Evolutionary conservation across 2,888 invertebrate genomes (phyloP), one percentile per base, ranked within the genome.

Genomic region (Blastobasis adustella): DNA sequence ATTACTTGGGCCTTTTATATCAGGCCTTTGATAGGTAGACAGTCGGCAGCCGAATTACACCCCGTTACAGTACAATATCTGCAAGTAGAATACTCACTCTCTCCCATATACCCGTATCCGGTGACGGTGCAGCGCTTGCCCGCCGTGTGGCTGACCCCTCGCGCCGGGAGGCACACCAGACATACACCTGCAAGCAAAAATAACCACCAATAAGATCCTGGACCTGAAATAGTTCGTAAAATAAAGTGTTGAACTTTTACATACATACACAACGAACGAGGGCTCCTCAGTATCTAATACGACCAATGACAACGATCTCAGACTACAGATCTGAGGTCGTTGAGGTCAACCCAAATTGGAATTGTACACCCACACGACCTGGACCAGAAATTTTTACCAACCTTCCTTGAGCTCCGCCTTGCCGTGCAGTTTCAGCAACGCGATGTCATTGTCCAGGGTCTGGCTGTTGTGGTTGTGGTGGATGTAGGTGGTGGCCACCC

Each of bases 391-490:
- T 23, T 23, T 23, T 2, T 9, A 61, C 67, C 6, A 92, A 49
- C 96, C 96, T 76, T 96, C 96, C 59, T 95, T 93, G 5, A 96
- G 89, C 74, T 96, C 96, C 0, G 95, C 96, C 76, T 96, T 96
- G 0, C 96, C 96, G 58, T 95, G 95, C 36, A 98, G 89, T 76
- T 96, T 96, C 8, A 98, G 89, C 55, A 98, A 77, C 1, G 98
- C 98, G 58, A 98, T 97, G 68, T 98, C 98, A 67, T 98, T 97
- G 76, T 97, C 97, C 60, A 97, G 82, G 1, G 97, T 97, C 80
- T 97, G 97, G 63, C 96, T 96, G 81, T 97, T 97, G 88, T 97
- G 97, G 84, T 97, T 97, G 80, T 97, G 97, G 71, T 97, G 97
- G 56, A 97, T 97, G 78, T 97, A 97, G 0, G 97, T 97, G 50